Conservation (phyloP, 1,140 invertebrate genomes). For the Hermatobates lingyangjiaoensis region DNA sequence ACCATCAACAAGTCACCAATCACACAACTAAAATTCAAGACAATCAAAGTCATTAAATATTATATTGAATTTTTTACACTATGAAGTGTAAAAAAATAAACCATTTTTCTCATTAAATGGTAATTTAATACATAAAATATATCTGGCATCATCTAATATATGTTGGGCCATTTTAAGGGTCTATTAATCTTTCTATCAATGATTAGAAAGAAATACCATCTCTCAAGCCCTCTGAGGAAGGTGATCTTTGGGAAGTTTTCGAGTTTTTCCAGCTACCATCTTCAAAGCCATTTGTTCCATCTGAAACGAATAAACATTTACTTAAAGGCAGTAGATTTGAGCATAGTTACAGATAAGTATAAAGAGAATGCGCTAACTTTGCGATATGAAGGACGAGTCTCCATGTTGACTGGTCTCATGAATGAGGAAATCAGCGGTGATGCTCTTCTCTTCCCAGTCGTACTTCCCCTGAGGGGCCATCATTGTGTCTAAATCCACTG, state of each 20-base stretch:
- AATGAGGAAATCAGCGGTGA: slow-evolving; percentile 14
- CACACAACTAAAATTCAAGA: no score
- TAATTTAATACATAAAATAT: not conserved
- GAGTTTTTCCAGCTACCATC: slow-evolving; percentile 10
- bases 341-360: not conserved
- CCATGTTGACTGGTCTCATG: slow-evolving; percentile 8
- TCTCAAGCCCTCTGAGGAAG: slow-evolving; percentile 8
- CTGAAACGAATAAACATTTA: not conserved
- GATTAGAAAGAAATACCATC: slow-evolving; percentile 5
- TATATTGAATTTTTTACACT: not conserved
- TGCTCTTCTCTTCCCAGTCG: slow-evolving; percentile 18
- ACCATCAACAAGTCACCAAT: no score
- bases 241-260: slow-evolving; percentile 9
- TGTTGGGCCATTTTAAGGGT: not conserved
- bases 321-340: not conserved
- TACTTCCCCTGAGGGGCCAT: no score
- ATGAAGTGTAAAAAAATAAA: not conserved
- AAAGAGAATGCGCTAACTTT: not conserved
- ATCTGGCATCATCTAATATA: not conserved
- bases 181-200: no score
- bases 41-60: slow-evolving; percentile 2
- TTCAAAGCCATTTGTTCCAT: slow-evolving; percentile 1
- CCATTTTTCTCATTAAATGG: not conserved
- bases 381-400: not conserved
- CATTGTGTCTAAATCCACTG: no score